phyloP scores from a whole-genome alignment of 2,888 invertebrate genomes.

The Drosophila basisetae region DNA sequence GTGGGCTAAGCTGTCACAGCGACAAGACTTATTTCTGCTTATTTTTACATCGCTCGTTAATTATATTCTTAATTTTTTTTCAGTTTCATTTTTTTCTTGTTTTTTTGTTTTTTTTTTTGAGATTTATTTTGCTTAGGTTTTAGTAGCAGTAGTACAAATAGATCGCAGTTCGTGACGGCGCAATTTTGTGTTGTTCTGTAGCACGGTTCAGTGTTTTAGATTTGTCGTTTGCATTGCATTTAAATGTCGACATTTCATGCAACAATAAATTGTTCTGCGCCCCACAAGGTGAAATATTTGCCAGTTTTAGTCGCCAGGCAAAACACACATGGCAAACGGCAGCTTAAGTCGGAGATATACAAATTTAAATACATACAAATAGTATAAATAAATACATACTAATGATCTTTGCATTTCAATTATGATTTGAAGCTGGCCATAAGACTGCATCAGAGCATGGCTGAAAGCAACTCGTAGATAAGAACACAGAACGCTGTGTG shows the following conservation, averaged over 20 bases:
- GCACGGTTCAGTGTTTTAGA: slow-evolving; percentile 42
- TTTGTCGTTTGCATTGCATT: slow-evolving; percentile 67
- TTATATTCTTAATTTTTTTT: slow-evolving; percentile 28
- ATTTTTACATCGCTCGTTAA: slow-evolving; percentile 74
- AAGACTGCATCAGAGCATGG: slow-evolving; percentile 13
- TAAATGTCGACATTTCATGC: slow-evolving; percentile 76
- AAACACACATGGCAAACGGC: slow-evolving; percentile 11
- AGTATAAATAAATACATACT: slow-evolving; percentile 20
- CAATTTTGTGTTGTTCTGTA: slow-evolving; percentile 44
- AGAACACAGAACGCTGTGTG: slow-evolving; percentile 28
- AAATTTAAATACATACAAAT: not conserved
- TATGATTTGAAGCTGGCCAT: slow-evolving; percentile 29
- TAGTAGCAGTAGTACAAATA: slow-evolving; percentile 30
- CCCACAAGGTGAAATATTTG: slow-evolving; percentile 64
- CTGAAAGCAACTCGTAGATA: slow-evolving; percentile 22
- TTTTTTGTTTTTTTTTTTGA: slow-evolving; percentile 5
- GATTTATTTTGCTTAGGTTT: slow-evolving; percentile 5
- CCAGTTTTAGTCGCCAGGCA: slow-evolving; percentile 4
- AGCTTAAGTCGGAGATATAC: slow-evolving; percentile 1
- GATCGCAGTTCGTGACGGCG: slow-evolving; percentile 69
- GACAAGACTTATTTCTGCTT: slow-evolving; percentile 79
- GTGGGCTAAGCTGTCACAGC: slow-evolving; percentile 80
- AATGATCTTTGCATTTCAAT: slow-evolving; percentile 35
- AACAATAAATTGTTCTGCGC: slow-evolving; percentile 65
- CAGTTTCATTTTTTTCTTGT: slow-evolving; percentile 13